phyloP scores from a whole-genome alignment of 2,113 vertebrate genomes.

The Stictonetta naevosa region DNA sequence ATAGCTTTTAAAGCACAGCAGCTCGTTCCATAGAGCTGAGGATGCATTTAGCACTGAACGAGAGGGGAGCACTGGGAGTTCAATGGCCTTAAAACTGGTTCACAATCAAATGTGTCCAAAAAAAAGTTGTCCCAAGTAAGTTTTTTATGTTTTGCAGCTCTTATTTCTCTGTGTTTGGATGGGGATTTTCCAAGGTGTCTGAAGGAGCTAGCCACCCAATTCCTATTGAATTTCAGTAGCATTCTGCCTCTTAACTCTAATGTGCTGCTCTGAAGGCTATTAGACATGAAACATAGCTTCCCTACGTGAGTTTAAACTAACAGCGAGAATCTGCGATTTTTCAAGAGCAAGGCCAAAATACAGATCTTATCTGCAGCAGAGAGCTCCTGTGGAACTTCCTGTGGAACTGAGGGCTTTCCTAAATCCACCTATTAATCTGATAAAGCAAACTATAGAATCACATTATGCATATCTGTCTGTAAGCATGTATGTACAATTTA shows the following conservation, averaged over 20 bases:
- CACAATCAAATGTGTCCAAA: background rate
- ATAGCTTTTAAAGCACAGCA: background rate
- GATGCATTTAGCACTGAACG: background rate
- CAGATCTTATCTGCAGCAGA: background rate
- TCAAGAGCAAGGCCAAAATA: background rate
- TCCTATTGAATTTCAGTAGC: background rate
- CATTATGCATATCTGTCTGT: background rate
- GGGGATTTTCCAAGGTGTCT: background rate
- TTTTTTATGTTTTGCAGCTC: constrained; percentile 19
- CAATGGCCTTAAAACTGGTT: background rate
- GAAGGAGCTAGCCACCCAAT: background rate
- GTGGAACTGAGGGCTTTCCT: background rate
- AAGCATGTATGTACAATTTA: background rate
- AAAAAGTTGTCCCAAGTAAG: background rate
- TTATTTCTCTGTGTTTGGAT: background rate
- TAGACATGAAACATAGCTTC: background rate
- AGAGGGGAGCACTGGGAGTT: background rate
- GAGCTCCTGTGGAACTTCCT: background rate
- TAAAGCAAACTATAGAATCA: background rate
- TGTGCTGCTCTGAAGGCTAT: background rate
- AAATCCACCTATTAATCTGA: background rate
- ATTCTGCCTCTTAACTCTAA: background rate
- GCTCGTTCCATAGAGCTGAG: background rate
- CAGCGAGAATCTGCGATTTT: background rate
- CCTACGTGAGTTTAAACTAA: background rate